These are phyloP conservation scores for Epinephelus coioides DNA, from an alignment of 2,797 vertebrate species.

Conservation along the genomic window DNA sequence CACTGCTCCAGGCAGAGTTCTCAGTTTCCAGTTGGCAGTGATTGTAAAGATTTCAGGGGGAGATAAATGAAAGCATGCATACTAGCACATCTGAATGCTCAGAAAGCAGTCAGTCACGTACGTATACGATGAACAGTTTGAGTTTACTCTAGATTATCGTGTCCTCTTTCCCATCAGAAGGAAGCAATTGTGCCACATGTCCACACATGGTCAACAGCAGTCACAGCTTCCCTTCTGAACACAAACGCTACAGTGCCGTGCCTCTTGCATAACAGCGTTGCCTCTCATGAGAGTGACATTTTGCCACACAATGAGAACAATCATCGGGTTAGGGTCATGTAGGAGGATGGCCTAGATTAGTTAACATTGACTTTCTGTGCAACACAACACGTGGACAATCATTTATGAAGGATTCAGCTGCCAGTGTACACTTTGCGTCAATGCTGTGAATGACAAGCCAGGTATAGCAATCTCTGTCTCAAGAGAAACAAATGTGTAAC, in stretches of 20 bases:
- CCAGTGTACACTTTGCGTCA: background rate
- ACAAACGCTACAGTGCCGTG: constrained; percentile 24
- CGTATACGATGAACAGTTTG: background rate
- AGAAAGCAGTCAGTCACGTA: constrained; percentile 26
- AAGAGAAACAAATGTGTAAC: background rate
- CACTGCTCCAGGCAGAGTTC: background rate
- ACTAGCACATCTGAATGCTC: background rate
- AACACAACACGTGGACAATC: background rate
- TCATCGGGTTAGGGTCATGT: constrained; percentile 32
- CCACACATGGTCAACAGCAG: constrained; percentile 15
- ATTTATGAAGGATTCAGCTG: constrained; percentile 4
- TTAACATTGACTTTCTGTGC: constrained; percentile 37
- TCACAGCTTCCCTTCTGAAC: constrained; percentile 19
- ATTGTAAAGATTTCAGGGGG: background rate
- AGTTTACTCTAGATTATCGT: background rate
- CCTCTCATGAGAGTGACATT: constrained; percentile 56
- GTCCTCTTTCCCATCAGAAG: background rate
- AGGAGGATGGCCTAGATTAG: constrained; percentile 38
- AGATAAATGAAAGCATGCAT: background rate
- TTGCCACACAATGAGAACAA: constrained; percentile 60
- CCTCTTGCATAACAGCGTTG: constrained; percentile 50
- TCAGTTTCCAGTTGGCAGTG: background rate
- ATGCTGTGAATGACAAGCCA: background rate
- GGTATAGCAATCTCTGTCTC: background rate
- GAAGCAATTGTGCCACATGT: constrained; percentile 22